Base-by-base conservation (phyloP, 2,113 vertebrate genomes). In the Cyprinodon variegatus region DNA sequence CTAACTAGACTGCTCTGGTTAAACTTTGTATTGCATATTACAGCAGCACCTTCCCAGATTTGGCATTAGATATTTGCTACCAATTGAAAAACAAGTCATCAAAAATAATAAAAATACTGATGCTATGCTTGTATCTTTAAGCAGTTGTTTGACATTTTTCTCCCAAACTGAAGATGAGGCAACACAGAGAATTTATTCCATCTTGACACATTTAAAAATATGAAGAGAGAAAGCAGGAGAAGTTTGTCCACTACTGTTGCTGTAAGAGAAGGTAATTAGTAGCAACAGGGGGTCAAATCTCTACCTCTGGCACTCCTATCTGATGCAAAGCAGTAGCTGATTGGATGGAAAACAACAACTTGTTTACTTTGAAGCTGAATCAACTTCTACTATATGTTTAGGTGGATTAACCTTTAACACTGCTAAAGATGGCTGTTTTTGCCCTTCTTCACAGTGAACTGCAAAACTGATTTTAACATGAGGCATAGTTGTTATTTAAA, bases 331-430 rank as follows among this genome's bases (percentile, higher is more conserved):
- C 11, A 20, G 9, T 46, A 17, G 48, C 41, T 38, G 29, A 15
- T 61, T 5, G 14, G 48, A 43, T 61, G 22, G 36, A 2, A 76
- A 43, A 40, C 5, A 9, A 50, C 14, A 3, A 8, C 63, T 68
- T 61, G n/a, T 62, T 45, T 50, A 38, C 8, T 69, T 63, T 50
- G 57, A 43, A 70, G 53, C 57, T 70, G 53, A 5, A 57, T n/a
- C n/a, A 10, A 57, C 50, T 9, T n/a, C 17, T 20, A 20, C 50
- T 5, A 6, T 50, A 20, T 9, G 10, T n/a, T 14, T 15, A 4
- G 17, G 20, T 57, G 50, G 50, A 20, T 57, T 57, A 20, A 7
- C 50, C 5, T 45, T 45, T 11, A 41, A 9, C 43, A 11, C 9
- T 9, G 43, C 17, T 14, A 57, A 20, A 57, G 45, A 15, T 45